phyloP scores from a whole-genome alignment of 2,113 vertebrate species.

The Orcinus orca region DNA sequence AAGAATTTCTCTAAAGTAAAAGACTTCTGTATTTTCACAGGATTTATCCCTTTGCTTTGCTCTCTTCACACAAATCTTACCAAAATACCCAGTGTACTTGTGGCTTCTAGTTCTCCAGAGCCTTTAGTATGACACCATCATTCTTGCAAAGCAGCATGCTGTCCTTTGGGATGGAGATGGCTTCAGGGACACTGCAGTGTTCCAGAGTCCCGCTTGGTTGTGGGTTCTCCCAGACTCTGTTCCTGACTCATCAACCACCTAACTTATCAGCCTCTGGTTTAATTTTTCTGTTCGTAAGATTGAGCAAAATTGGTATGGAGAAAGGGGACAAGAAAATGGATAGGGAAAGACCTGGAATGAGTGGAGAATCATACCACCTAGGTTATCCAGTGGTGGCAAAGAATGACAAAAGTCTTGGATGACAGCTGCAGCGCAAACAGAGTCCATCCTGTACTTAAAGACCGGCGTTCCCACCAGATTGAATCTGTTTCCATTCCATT shows the following conservation, averaged over 20 bases:
- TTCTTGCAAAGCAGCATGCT: background rate
- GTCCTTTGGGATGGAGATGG: background rate
- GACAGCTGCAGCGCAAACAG: background rate
- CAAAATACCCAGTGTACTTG: background rate
- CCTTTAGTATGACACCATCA: background rate
- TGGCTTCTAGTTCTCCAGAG: background rate
- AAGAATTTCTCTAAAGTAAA: background rate
- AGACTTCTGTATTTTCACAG: background rate
- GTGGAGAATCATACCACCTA: background rate
- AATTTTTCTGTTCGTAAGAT: background rate
- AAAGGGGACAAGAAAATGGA: background rate
- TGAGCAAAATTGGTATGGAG: background rate
- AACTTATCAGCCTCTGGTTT: background rate
- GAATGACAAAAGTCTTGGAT: background rate
- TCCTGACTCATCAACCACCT: background rate
- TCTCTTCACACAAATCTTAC: background rate
- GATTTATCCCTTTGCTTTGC: background rate
- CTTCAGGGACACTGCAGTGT: background rate
- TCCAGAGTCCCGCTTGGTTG: background rate
- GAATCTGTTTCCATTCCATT: constrained; percentile 53
- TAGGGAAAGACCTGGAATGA: background rate
- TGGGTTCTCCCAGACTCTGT: background rate
- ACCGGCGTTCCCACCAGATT: constrained; percentile 1
- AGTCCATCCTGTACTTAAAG: constrained; percentile 35
- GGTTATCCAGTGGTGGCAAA: background rate